Conservation (phyloP, 2,888 invertebrate genomes). For the Nasonia oneida region DNA sequence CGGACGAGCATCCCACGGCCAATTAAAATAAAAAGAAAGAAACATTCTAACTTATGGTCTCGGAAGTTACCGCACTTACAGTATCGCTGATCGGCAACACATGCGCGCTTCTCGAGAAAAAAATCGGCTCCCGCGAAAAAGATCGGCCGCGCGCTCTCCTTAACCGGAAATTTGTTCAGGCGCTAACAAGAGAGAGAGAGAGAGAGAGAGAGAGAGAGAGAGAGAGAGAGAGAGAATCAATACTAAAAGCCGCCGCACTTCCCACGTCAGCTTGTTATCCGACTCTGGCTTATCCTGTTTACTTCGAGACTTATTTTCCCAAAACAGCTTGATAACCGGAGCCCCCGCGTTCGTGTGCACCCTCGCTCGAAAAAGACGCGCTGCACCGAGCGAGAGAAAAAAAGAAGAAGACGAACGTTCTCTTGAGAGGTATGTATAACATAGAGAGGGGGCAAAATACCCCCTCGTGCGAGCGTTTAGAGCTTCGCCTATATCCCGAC, state of each 20-base stretch:
- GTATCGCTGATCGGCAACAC: neutral
- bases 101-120: neutral
- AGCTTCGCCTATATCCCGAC: neutral
- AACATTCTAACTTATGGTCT: no score
- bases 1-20: no score
- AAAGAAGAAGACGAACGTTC: neutral
- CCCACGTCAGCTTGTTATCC: neutral
- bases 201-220: no score
- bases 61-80: neutral
- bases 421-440: neutral
- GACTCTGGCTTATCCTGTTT: neutral
- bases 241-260: neutral
- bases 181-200: neutral
- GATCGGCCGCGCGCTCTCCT: neutral
- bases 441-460: neutral
- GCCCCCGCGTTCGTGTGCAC: neutral
- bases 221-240: neutral
- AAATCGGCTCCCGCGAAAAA: conserved; percentile 5
- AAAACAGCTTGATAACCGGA: neutral
- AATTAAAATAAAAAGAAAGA: no score
- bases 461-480: conserved; percentile 11
- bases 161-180: conserved; percentile 14
- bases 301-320: neutral
- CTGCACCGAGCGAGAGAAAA: neutral
- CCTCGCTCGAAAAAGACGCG: neutral